phyloP scores from a whole-genome alignment of 2,113 vertebrate species.

The Tretioscincus oriximinensis region DNA sequence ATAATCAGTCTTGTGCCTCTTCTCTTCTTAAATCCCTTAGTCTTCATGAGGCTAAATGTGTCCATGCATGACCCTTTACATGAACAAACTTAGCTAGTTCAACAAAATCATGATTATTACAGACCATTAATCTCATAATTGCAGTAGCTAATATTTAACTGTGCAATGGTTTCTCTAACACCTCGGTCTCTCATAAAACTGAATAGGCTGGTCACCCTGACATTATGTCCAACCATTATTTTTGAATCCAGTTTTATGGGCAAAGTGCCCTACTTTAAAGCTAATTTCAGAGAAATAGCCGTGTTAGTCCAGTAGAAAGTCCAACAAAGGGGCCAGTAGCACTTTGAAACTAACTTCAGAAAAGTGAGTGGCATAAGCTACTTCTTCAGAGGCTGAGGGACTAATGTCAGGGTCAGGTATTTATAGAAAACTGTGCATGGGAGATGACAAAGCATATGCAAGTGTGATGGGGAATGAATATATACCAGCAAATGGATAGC shows the following conservation, averaged over 20 bases:
- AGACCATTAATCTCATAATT: background rate
- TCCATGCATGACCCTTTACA: background rate
- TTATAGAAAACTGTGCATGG: too few relatives aligned
- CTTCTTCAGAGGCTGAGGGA: too few relatives aligned
- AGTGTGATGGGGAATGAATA: too few relatives aligned
- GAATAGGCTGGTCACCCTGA: constrained; percentile 4
- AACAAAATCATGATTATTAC: background rate
- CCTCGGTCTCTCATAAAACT: background rate
- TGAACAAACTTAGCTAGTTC: background rate
- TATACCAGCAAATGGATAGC: too few relatives aligned
- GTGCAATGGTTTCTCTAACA: background rate
- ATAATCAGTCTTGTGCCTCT: too few relatives aligned
- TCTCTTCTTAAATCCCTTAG: background rate
- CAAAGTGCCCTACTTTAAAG: background rate
- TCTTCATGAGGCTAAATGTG: background rate
- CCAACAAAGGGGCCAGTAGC: too few relatives aligned
- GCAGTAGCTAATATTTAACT: constrained; percentile 12
- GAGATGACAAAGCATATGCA: too few relatives aligned
- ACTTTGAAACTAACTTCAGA: too few relatives aligned
- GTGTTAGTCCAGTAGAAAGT: too few relatives aligned
- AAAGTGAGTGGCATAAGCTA: too few relatives aligned
- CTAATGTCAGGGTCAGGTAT: too few relatives aligned
- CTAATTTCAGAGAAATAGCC: too few relatives aligned
- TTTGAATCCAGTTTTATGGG: background rate
- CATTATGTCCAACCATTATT: background rate